phyloP scores from a whole-genome alignment of 2,797 vertebrate species.

The Odontamblyopus lacepedii region DNA sequence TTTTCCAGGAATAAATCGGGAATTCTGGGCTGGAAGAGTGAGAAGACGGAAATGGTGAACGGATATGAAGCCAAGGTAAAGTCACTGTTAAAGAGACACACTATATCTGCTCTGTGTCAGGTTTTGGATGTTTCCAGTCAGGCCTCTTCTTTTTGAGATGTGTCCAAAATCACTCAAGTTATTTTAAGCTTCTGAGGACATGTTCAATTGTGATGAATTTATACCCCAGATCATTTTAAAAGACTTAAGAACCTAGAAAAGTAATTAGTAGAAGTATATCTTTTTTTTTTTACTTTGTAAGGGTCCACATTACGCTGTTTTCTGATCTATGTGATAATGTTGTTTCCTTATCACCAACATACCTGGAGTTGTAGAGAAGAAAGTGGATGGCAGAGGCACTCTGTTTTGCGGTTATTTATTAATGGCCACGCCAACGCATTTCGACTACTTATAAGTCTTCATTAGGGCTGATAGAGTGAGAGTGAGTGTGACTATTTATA shows the following conservation, averaged over 20 bases:
- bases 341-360: too few relatives aligned
- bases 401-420: too few relatives aligned
- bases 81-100: slow-evolving; percentile 18
- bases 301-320: too few relatives aligned
- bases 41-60: slow-evolving; percentile 95
- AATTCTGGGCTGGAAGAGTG: slow-evolving; percentile 95
- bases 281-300: too few relatives aligned
- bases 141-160: slow-evolving; percentile 21
- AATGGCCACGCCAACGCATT: too few relatives aligned
- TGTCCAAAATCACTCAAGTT: slow-evolving; percentile 24
- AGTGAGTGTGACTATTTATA: too few relatives aligned
- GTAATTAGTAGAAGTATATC: too few relatives aligned
- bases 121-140: slow-evolving; percentile 27
- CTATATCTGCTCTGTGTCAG: slow-evolving; percentile 16
- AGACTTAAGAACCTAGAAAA: background rate
- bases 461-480: too few relatives aligned
- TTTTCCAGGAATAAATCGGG: slow-evolving; percentile 92
- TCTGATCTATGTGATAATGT: too few relatives aligned
- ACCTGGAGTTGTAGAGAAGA: too few relatives aligned
- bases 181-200: slow-evolving; percentile 21
- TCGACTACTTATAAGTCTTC: too few relatives aligned
- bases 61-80: slow-evolving; percentile 95
- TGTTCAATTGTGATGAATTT: slow-evolving; percentile 3
- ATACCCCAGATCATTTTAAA: background rate
- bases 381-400: too few relatives aligned